Percentiles rank a stretch among this genome's conserved stretches.
phyloP scores from a whole-genome alignment of 2,888 invertebrate genomes.

The Amorpha juglandis region DNA sequence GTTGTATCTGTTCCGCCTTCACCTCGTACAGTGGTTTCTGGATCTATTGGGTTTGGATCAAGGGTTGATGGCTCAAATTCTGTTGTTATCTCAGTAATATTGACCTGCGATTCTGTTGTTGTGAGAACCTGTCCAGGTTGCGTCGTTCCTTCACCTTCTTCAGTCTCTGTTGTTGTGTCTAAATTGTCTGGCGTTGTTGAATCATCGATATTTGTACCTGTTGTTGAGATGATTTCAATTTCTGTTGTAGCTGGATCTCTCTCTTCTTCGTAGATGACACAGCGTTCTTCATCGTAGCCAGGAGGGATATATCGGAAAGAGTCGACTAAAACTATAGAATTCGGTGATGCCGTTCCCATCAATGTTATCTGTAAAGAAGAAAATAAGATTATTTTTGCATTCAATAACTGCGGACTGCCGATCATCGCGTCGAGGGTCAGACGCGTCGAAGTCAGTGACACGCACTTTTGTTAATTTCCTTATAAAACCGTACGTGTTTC shows the following conservation, averaged over 20 bases:
- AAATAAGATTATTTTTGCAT: not conserved
- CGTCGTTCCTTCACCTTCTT: not conserved
- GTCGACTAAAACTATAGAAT: conserved; percentile 44
- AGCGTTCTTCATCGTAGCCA: conserved; percentile 35
- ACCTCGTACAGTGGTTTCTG: not conserved
- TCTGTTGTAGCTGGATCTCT: conserved; percentile 18
- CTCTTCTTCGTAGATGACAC: conserved; percentile 40
- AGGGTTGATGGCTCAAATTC: conserved; percentile 7
- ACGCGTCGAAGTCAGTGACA: no score
- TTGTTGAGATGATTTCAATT: not conserved
- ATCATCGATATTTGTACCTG: not conserved
- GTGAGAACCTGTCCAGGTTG: not conserved
- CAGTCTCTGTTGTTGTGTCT: not conserved
- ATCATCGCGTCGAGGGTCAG: no score
- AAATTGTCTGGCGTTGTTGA: not conserved
- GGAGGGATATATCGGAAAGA: conserved; percentile 50
- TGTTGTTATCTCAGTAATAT: conserved; percentile 16
- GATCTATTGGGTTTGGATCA: not conserved
- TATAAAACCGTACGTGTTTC: no score
- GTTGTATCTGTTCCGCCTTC: not conserved
- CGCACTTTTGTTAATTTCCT: no score
- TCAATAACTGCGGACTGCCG: no score
- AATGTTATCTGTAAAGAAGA: conserved; percentile 46
- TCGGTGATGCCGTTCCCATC: conserved; percentile 38
- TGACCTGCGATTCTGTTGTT: not conserved